Evolutionary conservation across 2,113 vertebrate species (phyloP).

Genomic region (Triplophysa dalaica): DNA sequence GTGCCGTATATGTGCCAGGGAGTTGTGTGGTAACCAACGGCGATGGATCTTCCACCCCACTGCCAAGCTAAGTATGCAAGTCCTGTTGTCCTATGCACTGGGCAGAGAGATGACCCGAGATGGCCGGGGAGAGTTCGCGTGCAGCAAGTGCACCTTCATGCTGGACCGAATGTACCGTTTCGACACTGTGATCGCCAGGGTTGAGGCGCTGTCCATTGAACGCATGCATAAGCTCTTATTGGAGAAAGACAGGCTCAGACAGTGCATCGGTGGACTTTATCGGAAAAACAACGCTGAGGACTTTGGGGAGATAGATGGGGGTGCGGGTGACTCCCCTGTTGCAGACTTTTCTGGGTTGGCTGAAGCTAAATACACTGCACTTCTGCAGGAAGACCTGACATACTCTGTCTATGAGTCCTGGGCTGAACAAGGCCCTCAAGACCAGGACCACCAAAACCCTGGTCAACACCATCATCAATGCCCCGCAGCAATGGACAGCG

Average conservation of each 20-base stretch:
- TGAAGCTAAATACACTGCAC: constrained; percentile 76
- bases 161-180: constrained; percentile 95
- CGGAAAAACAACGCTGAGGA: constrained; percentile 76
- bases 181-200: constrained; percentile 91
- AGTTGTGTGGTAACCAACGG: constrained; percentile 94
- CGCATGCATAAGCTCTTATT: constrained; percentile 86
- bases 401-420: constrained; percentile 90
- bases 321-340: constrained; percentile 59
- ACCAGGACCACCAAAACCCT: constrained; percentile 50
- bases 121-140: constrained; percentile 89
- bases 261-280: constrained; percentile 86
- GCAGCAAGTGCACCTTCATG: constrained; percentile 97
- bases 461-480: constrained; percentile 67
- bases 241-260: constrained; percentile 89
- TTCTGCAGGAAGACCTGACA: constrained; percentile 88
- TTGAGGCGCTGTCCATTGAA: constrained; percentile 93
- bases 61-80: constrained; percentile 89
- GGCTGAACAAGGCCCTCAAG: constrained; percentile 78
- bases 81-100: constrained; percentile 89
- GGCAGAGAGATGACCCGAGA: constrained; percentile 85
- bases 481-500: constrained; percentile 70
- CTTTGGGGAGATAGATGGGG: constrained; percentile 9
- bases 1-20: constrained; percentile 91
- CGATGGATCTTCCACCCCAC: constrained; percentile 96
- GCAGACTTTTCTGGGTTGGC: constrained; percentile 77